phyloP scores from a whole-genome alignment of 2,113 vertebrate species.

The Zeus faber region DNA sequence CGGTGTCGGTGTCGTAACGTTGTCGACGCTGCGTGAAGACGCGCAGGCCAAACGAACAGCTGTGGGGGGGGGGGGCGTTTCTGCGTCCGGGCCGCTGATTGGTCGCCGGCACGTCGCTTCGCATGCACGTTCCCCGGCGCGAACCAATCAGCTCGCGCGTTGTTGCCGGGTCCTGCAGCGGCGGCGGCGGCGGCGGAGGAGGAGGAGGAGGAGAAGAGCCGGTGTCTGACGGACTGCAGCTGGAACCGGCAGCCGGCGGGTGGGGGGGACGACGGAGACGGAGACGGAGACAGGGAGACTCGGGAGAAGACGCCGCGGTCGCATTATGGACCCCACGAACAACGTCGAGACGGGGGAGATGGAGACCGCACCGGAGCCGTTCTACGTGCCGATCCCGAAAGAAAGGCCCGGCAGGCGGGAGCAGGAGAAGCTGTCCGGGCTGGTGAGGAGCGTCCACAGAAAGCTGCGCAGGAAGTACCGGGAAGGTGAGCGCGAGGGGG shows the following conservation, averaged over 20 bases:
- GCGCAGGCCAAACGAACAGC: neutral
- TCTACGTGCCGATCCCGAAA: conserved; percentile 44
- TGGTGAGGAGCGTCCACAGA: conserved; percentile 93
- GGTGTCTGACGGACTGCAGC: conserved; percentile 43
- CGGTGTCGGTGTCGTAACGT: no score
- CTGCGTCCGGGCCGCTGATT: conserved; percentile 42
- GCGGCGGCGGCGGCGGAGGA: no score
- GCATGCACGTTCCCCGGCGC: neutral
- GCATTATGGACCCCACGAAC: conserved; percentile 67
- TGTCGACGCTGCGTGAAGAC: neutral
- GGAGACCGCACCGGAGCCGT: conserved; percentile 44
- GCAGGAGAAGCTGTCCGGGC: conserved; percentile 92
- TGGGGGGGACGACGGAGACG: no score
- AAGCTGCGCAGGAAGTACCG: conserved; percentile 94
- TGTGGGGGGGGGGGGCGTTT: neutral
- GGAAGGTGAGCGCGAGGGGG: conserved; percentile 85
- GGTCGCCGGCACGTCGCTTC: conserved; percentile 48
- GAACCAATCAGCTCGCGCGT: conserved; percentile 48
- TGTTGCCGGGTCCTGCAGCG: conserved; percentile 52
- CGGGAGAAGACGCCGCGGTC: conserved; percentile 21
- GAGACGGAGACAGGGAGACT: conserved; percentile 18
- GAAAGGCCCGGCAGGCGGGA: conserved; percentile 68
- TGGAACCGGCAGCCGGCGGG: no score
- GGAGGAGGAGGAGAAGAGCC: no score
- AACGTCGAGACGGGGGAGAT: conserved; percentile 60